phyloP scores from a whole-genome alignment of 2,797 vertebrate genomes.

The Rhinogobio ventralis region DNA sequence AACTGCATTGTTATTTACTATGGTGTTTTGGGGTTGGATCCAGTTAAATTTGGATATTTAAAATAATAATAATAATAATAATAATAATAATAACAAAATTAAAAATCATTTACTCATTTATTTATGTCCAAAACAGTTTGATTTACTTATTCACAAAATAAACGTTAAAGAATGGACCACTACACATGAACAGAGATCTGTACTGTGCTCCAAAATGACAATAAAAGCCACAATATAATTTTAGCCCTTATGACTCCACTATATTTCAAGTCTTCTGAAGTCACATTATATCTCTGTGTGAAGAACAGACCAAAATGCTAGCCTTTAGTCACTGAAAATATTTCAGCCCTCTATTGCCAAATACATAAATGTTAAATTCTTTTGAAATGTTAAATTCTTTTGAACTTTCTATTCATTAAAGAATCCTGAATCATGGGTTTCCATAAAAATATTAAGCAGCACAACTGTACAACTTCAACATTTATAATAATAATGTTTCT shows the following conservation, averaged over 20 bases:
- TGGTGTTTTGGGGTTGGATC: neutral
- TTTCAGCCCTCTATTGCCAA: neutral
- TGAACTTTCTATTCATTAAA: neutral
- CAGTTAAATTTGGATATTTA: neutral
- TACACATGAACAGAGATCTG: neutral
- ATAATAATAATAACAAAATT: neutral
- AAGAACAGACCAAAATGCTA: no score
- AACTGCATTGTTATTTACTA: conserved; percentile 28
- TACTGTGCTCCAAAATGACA: neutral
- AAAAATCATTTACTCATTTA: neutral
- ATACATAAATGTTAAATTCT: neutral
- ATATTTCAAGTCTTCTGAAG: neutral
- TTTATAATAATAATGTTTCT: neutral
- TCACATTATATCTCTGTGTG: no score
- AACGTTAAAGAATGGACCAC: neutral
- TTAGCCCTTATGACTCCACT: neutral
- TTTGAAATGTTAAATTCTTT: no score
- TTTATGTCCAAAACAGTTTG: neutral
- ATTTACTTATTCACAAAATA: neutral
- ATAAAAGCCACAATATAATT: neutral
- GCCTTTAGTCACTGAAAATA: neutral
- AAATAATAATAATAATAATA: neutral
- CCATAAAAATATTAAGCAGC: neutral
- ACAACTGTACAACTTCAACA: neutral
- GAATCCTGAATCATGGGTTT: neutral